Evolutionary conservation across 2,888 invertebrate species (phyloP), one percentile per base, ranked within the genome.

Genomic region (Rhyacophila evoluta): DNA sequence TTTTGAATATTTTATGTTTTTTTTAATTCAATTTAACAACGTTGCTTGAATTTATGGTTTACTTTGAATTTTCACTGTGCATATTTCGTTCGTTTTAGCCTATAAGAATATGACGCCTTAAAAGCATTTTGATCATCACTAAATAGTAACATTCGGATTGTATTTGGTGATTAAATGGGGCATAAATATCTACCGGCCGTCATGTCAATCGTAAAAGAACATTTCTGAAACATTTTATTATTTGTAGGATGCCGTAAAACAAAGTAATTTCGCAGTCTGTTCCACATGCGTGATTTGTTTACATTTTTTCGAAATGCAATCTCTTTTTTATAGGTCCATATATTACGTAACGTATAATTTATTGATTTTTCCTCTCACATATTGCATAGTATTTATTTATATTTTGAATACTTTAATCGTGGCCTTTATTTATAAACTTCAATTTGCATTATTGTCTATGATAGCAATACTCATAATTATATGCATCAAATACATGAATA

Each of bases 231-330:
- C 55, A 55, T 55, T 55, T 55, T 55, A 55, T 55, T 55, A 55
- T 55, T 55, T 55, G 55, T 55, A 55, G 25, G 55, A 55, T 55
- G 55, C 19, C 55, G 25, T 55, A 25, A 55, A 55, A 55, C 55
- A 55, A 25, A 55, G 55, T 55, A 19, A 55, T 55, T 55, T 55
- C 8, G 25, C 5, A 55, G 12, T 55, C 55, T 55, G 55, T 55
- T 55, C 55, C 55, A 55, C 55, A 55, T 55, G 55, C 55, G 25
- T 55, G 55, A 55, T 55, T 55, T 55, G 55, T 55, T 55, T 55
- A 55, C 25, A 55, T 55, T 55, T 55, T 55, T 55, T 5, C 55
- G 19, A 55, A 55, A 55, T 55, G 55, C 55, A 55, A 25, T 55
- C 5, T 55, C 41, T 15, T 15, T 55, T 25, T 55, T 55, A 25